A percentile compares a stretch with the other conserved stretches of the same genome.
Conservation (phyloP, 1,140 invertebrate species). For the Rhagoletis pomonella region DNA sequence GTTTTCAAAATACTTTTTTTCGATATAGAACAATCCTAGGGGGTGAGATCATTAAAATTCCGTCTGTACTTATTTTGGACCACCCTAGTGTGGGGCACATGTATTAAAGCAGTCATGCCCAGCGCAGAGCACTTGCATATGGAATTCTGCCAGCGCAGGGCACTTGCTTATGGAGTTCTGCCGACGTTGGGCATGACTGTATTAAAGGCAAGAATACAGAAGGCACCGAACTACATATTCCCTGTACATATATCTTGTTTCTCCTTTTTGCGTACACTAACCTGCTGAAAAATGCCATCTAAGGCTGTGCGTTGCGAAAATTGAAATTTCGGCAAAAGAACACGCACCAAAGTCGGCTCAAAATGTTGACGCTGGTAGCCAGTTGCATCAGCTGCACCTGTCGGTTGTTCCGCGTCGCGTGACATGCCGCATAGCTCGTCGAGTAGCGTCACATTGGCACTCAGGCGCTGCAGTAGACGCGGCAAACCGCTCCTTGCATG, state of each 20-base stretch:
- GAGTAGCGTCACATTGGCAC: constrained; percentile 43
- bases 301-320: constrained; percentile 33
- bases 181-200: no score
- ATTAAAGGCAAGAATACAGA: no score
- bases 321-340: constrained; percentile 56
- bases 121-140: no score
- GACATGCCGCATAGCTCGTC: constrained; percentile 7
- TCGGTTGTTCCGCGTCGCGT: background rate
- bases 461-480: constrained; percentile 26
- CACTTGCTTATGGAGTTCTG: no score
- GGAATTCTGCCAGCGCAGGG: no score
- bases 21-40: no score
- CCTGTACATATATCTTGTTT: background rate
- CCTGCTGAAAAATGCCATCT: constrained; percentile 50
- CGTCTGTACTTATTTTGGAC: no score
- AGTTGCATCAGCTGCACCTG: no score
- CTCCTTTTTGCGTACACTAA: constrained; percentile 6
- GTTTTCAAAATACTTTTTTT: no score
- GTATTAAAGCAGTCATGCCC: no score
- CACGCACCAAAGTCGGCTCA: constrained; percentile 53
- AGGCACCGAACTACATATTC: background rate
- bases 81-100: no score
- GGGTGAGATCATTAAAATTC: no score
- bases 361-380: background rate
- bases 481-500: constrained; percentile 53